These are phyloP conservation scores for Meloidogyne exigua DNA, from an alignment of 1,140 invertebrate genomes.

Conservation along the genomic window DNA sequence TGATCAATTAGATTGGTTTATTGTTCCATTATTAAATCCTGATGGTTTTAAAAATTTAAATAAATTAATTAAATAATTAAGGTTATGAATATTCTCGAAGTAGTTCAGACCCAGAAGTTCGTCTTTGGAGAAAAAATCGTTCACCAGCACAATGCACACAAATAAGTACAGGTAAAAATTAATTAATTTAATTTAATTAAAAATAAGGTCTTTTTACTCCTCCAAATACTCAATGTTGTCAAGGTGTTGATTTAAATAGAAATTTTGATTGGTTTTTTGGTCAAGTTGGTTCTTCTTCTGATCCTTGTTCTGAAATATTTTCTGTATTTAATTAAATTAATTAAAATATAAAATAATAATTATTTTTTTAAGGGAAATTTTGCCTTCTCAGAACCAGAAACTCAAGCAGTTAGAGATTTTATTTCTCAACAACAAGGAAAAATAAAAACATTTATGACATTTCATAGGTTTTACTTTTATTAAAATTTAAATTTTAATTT, in stretches of 20 bases:
- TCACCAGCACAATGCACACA: constrained; percentile 58
- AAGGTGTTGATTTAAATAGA: constrained; percentile 60
- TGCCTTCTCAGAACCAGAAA: constrained; percentile 61
- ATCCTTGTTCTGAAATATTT: constrained; percentile 61
- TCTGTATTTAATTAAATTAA: no score
- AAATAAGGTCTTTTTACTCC: constrained; percentile 53
- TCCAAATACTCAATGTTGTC: constrained; percentile 57
- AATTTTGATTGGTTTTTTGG: constrained; percentile 63
- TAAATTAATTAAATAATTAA: constrained; percentile 3
- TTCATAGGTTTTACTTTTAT: constrained; percentile 40
- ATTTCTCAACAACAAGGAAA: constrained; percentile 41
- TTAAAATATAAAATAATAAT: constrained; percentile 49
- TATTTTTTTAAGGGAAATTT: constrained; percentile 44
- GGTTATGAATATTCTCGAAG: constrained; percentile 60
- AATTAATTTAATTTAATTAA: constrained; percentile 10
- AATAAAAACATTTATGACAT: constrained; percentile 59
- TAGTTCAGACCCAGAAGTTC: constrained; percentile 56
- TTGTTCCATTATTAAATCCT: constrained; percentile 60
- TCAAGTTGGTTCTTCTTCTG: constrained; percentile 57
- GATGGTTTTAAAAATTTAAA: constrained; percentile 23
- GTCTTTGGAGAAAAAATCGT: constrained; percentile 62
- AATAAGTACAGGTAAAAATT: constrained; percentile 46
- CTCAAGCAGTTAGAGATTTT: constrained; percentile 59
- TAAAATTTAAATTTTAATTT: neutral
- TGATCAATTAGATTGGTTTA: constrained; percentile 61